Base-by-base conservation (phyloP, 2,113 vertebrate species). In the Phycodurus eques region DNA sequence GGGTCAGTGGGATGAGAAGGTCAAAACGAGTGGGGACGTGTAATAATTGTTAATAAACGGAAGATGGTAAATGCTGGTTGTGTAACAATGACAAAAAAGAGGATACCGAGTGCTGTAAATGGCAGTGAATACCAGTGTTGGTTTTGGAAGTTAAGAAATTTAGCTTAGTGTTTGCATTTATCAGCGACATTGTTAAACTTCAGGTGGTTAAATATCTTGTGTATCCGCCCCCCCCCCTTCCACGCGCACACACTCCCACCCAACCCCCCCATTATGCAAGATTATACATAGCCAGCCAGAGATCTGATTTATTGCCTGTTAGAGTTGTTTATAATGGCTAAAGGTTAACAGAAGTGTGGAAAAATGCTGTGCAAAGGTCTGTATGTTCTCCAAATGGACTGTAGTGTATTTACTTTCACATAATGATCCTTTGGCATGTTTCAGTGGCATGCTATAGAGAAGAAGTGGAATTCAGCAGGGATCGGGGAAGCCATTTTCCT, bases 361-460 rank as follows among this genome's bases (percentile, higher is more conserved):
- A 74, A 79, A 71, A 75, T 76, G 74, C 73, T 84, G 89, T 76
- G 51, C 87, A 92, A 92, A 90, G 89, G 89, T 92, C 87, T 54
- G 42, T 68, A 73, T 63, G 69, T 57, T 46, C 70, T 83, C 12
- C 19, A 71, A 49, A 71, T 74, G 54, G 77, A 59, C 69, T 20
- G 73, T 76, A 76, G 46, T 82, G 65, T 65, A 80, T 87, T 73
- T 76, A 76, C 56, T 54, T 47, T 73, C 19, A 79, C 65, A 57
- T 76, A 62, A 68, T 75, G 35, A 74, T 72, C 35, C 53, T 63
- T 14, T 51, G 51, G 66, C 75, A 84, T 81, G 35, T 86, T 80
- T 81, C 39, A 71, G 0, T 81, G 22, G 61, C 72, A 57, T 64
- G 42, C 65, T 71, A 33, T 8, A 79, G 63, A 79, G 84, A 71